Evolutionary conservation across 2,113 vertebrate genomes (phyloP).

Genomic region (Tachuris rubrigastra): DNA sequence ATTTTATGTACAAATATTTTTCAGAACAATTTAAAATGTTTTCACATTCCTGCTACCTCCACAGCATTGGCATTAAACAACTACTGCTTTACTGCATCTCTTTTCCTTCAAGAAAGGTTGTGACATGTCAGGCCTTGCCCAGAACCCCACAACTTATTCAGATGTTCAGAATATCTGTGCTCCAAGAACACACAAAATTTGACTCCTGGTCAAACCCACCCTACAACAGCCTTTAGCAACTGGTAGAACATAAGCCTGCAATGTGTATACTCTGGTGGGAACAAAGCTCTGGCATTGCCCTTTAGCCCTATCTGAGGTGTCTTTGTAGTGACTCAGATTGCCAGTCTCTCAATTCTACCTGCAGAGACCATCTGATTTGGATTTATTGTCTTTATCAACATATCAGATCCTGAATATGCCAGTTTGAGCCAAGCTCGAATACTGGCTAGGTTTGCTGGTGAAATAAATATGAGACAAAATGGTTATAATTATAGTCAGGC

Average conservation of each 20-base stretch:
- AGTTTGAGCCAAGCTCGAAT: neutral
- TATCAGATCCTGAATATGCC: neutral
- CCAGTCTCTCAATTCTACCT: neutral
- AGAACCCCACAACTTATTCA: neutral
- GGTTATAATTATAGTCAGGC: neutral
- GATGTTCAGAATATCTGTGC: neutral
- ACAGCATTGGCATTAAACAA: neutral
- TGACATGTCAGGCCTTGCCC: neutral
- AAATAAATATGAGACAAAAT: neutral
- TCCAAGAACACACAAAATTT: neutral
- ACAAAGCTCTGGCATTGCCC: neutral
- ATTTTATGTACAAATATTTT: slow-evolving; percentile 27
- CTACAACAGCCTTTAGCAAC: neutral
- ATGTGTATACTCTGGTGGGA: neutral
- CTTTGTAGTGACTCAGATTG: neutral
- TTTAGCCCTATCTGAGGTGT: neutral
- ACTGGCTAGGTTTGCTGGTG: neutral
- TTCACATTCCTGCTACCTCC: neutral
- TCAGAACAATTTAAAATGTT: slow-evolving; percentile 9
- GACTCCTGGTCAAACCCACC: neutral
- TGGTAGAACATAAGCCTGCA: neutral
- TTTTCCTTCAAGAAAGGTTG: neutral
- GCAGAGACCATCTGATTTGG: neutral
- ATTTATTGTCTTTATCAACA: neutral
- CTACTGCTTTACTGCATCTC: neutral